Evolutionary conservation across 2,113 vertebrate species (phyloP).

Genomic region (Sterrhoptilus dennistouni): DNA sequence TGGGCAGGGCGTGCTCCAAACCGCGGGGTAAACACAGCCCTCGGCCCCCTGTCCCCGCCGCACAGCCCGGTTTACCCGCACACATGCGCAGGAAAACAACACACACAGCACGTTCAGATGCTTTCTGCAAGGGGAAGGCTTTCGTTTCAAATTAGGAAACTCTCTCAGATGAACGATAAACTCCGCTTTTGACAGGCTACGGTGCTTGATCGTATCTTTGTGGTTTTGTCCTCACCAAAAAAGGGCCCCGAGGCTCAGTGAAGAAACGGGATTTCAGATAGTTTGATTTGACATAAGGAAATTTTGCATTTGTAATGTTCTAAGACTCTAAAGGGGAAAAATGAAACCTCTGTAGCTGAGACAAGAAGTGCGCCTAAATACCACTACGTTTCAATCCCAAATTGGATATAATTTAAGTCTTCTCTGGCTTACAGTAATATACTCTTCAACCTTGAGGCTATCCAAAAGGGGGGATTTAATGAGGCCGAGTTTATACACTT

Average conservation of each 20-base stretch:
- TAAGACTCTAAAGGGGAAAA: conserved; percentile 9
- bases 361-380: conserved; percentile 10
- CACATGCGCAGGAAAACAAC: not conserved
- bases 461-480: conserved; percentile 5
- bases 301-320: conserved; percentile 26
- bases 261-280: conserved; percentile 14
- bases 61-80: not conserved
- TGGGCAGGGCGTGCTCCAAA: not conserved
- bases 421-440: conserved; percentile 7
- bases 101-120: not conserved
- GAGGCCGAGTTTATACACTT: conserved; percentile 44
- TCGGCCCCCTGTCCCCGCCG: not conserved
- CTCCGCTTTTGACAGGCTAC: conserved; percentile 8
- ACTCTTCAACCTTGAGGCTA: not conserved
- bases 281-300: conserved; percentile 38
- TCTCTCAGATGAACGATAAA: conserved; percentile 1
- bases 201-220: not conserved
- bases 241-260: not conserved
- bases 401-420: conserved; percentile 46
- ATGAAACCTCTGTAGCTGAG: conserved; percentile 29
- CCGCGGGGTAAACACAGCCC: not conserved
- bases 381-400: not conserved
- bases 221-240: conserved; percentile 1
- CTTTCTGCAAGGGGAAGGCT: not conserved
- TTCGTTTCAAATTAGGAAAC: not conserved